Percentiles rank a stretch among this genome's conserved stretches.
These are phyloP conservation scores for Tetrao urogallus DNA, from an alignment of 2,113 vertebrate species.

Conservation along the genomic window DNA sequence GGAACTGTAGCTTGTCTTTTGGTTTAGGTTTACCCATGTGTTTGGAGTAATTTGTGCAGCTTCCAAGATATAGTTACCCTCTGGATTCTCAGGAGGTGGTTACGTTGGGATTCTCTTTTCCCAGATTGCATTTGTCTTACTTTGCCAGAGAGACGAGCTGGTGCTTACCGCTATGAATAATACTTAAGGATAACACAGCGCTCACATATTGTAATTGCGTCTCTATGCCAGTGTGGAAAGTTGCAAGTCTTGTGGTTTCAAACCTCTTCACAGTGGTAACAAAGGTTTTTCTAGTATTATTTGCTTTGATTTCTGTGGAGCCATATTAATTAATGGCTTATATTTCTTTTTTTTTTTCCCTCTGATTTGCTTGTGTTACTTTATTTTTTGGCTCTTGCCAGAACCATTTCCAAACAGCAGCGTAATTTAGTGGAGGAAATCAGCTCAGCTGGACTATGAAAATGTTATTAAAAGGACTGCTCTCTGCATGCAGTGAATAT, in stretches of 20 bases:
- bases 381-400: constrained; percentile 15
- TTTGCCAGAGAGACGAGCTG: not conserved
- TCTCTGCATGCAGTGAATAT: not conserved
- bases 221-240: not conserved
- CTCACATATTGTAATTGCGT: not conserved
- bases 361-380: not conserved
- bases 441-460: constrained; percentile 12
- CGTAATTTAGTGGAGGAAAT: not conserved
- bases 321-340: not conserved
- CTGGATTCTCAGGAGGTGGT: not conserved
- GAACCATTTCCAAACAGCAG: not conserved
- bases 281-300: not conserved
- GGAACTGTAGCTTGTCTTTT: not conserved
- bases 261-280: not conserved
- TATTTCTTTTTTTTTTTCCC: not conserved
- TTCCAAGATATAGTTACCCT: not conserved
- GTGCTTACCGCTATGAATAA: not conserved
- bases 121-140: not conserved
- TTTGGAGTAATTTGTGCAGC: not conserved
- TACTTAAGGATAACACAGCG: not conserved
- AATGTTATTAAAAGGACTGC: not conserved
- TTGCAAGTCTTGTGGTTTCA: not conserved
- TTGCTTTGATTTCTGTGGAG: not conserved
- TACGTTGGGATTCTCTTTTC: not conserved
- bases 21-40: not conserved